phyloP scores from a whole-genome alignment of 2,888 invertebrate species.

The Trissolcus brochymenae region DNA sequence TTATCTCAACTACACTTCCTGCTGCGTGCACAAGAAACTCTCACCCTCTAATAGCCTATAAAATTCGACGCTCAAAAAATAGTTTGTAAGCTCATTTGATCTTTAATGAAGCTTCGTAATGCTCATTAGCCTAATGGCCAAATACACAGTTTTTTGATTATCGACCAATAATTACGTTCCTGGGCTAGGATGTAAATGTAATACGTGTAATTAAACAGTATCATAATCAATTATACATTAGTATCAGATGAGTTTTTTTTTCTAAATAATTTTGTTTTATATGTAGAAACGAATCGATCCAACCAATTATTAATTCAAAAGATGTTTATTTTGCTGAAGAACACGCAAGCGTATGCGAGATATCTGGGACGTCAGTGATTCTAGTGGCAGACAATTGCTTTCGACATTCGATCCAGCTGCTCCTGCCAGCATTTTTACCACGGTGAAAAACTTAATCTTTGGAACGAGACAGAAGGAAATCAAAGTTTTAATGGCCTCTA shows the following conservation, averaged over 20 bases:
- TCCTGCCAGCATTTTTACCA: constrained; percentile 29
- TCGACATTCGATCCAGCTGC: constrained; percentile 27
- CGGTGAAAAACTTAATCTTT: constrained; percentile 15
- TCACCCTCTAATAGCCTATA: not conserved
- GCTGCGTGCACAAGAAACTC: too few species aligned
- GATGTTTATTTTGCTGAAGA: constrained; percentile 17
- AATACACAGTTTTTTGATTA: too few species aligned
- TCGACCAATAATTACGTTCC: too few species aligned
- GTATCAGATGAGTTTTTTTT: too few species aligned
- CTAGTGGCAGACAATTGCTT: constrained; percentile 28
- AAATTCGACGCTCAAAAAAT: constrained; percentile 5
- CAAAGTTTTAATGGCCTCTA: constrained; percentile 15
- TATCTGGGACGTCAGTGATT: constrained; percentile 22
- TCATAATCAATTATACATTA: too few species aligned
- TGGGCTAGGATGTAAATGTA: too few species aligned
- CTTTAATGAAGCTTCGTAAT: not conserved
- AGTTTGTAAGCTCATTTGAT: constrained; percentile 8
- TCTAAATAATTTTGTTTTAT: too few species aligned
- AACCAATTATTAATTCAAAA: not conserved
- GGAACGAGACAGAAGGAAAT: constrained; percentile 21
- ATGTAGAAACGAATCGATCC: too few species aligned
- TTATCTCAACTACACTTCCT: too few species aligned
- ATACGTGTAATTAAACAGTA: too few species aligned
- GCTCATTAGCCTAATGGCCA: too few species aligned
- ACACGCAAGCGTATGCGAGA: constrained; percentile 15